These are phyloP conservation scores for Muscicapa adusta DNA, from an alignment of 2,113 vertebrate genomes.

Conservation along the genomic window DNA sequence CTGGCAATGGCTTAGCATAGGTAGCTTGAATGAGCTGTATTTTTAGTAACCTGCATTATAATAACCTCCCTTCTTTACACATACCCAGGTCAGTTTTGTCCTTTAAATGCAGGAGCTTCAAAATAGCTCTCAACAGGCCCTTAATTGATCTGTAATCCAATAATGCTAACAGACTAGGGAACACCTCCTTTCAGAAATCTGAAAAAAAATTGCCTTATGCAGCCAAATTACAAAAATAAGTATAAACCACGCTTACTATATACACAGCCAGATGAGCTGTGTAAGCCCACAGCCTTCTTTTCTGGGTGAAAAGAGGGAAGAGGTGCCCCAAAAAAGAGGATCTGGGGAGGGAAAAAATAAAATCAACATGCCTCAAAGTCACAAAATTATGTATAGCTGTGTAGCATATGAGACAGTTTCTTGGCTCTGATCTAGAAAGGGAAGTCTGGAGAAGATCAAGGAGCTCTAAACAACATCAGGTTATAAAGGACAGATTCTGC, in stretches of 20 bases:
- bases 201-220: neutral
- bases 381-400: neutral
- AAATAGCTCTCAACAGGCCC: neutral
- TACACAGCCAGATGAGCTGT: neutral
- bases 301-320: neutral
- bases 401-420: neutral
- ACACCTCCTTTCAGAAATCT: neutral
- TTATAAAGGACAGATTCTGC: neutral
- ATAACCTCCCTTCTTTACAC: neutral
- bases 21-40: neutral
- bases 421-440: neutral
- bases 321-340: neutral
- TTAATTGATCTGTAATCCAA: neutral
- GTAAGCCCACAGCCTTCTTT: neutral
- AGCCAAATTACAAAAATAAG: neutral
- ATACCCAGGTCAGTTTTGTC: neutral
- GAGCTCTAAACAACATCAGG: constrained; percentile 1
- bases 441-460: constrained; percentile 49
- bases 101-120: neutral
- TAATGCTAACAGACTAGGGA: neutral
- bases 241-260: neutral
- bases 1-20: neutral
- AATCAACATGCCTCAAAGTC: neutral
- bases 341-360: fast-evolving
- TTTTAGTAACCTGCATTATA: neutral